Evolutionary conservation across 2,888 invertebrate genomes (phyloP).

Genomic region (Tetragnatha montana): DNA sequence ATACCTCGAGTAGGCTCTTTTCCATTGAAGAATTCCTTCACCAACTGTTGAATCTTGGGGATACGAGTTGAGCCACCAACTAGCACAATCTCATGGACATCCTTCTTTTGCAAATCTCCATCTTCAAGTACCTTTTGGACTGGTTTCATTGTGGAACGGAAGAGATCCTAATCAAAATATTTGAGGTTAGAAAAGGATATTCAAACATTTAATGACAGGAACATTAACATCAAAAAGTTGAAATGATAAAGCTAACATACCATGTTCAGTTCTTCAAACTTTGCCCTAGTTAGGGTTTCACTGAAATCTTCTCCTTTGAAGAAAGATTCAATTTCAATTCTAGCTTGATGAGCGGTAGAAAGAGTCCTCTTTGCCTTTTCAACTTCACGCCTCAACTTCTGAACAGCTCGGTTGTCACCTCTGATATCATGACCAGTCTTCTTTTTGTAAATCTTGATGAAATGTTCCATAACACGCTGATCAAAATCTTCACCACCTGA

Average conservation of each 20-base stretch:
- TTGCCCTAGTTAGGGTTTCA: slow-evolving; percentile 97
- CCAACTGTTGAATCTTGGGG: slow-evolving; percentile 89
- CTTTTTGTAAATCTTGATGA: slow-evolving; percentile 98
- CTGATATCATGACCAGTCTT: slow-evolving; percentile 98
- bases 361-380: slow-evolving; percentile 98
- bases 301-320: slow-evolving; percentile 99
- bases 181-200: background rate
- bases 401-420: slow-evolving; percentile 93
- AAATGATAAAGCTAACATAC: slow-evolving; percentile 37
- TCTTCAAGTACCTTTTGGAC: slow-evolving; percentile 97
- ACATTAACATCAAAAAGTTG: background rate
- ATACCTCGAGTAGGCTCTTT: slow-evolving; percentile 98
- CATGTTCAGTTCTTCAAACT: slow-evolving; percentile 99
- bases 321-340: slow-evolving; percentile 99
- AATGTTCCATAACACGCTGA: slow-evolving; percentile 98
- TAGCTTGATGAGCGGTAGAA: slow-evolving; percentile 94
- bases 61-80: slow-evolving; percentile 99
- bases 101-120: slow-evolving; percentile 98
- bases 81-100: slow-evolving; percentile 98
- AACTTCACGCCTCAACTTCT: slow-evolving; percentile 96
- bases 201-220: no score
- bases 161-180: slow-evolving; percentile 76
- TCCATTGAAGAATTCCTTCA: slow-evolving; percentile 89
- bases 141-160: slow-evolving; percentile 93
- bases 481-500: slow-evolving; percentile 97